Evolutionary conservation across 2,113 vertebrate species (phyloP).

Genomic region (Vireo altiloquus): DNA sequence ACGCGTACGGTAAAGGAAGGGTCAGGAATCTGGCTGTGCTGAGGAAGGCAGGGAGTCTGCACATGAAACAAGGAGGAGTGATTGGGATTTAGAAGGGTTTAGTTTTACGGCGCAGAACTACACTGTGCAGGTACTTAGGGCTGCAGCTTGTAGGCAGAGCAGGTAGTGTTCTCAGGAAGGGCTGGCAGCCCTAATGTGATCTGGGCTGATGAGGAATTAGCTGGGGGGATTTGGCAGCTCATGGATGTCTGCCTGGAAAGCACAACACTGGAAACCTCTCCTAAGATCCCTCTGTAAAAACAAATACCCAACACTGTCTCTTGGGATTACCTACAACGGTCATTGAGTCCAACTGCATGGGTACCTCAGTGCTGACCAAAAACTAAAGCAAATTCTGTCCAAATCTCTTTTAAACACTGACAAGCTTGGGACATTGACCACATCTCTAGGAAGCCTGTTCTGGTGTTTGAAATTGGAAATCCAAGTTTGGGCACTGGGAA

Average conservation of each 20-base stretch:
- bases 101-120: neutral
- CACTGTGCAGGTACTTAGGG: neutral
- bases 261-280: neutral
- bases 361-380: neutral
- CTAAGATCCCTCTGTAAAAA: neutral
- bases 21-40: neutral
- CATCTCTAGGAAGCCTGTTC: neutral
- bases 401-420: neutral
- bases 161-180: neutral
- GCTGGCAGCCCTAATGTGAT: neutral
- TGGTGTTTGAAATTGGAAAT: neutral
- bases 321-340: neutral
- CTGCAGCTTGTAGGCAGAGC: neutral
- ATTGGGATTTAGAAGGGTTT: neutral
- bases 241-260: neutral
- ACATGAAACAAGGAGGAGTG: neutral
- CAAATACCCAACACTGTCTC: neutral
- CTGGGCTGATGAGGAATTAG: neutral
- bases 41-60: neutral
- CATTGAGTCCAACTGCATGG: neutral
- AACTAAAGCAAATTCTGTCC: neutral
- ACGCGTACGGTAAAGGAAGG: fast-evolving
- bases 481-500: neutral
- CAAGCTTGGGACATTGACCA: fast-evolving
- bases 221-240: neutral